Evolutionary conservation across 2,888 invertebrate species (phyloP).

Genomic region (Lasius platythorax): DNA sequence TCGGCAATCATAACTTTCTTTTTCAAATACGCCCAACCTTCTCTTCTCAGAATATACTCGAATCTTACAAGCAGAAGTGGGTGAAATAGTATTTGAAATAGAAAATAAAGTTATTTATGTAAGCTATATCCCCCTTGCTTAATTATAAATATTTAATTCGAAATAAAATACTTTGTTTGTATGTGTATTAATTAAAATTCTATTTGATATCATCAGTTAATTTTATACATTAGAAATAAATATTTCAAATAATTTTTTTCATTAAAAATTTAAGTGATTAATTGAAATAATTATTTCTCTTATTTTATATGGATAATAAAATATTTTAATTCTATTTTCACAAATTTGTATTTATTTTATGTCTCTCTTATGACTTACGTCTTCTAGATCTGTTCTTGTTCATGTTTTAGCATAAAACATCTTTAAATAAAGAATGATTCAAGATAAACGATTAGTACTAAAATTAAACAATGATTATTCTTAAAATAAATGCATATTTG

Average conservation of each 20-base stretch:
- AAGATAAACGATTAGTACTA: background rate
- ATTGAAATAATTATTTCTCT: too few relatives aligned
- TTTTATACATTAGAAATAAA: background rate
- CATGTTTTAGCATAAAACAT: too few relatives aligned
- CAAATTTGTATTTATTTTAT: too few relatives aligned
- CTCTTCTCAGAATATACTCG: background rate
- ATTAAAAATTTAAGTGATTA: too few relatives aligned
- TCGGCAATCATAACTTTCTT: slow-evolving; percentile 54
- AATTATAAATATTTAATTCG: background rate
- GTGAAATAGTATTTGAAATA: background rate
- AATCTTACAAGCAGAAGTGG: background rate
- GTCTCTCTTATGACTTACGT: too few relatives aligned
- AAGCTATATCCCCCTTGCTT: background rate
- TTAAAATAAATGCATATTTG: background rate
- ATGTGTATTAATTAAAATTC: background rate
- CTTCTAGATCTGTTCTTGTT: too few relatives aligned
- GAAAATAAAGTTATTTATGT: background rate
- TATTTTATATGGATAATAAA: too few relatives aligned
- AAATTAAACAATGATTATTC: background rate
- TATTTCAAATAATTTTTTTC: too few relatives aligned
- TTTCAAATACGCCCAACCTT: slow-evolving; percentile 8
- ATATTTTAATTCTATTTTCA: too few relatives aligned
- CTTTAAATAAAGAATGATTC: background rate
- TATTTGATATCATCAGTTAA: background rate
- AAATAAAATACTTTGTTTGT: background rate